A percentile compares a stretch with the other conserved stretches of the same genome.
These are phyloP conservation scores for Bruchidius siliquastri DNA, from an alignment of 2,888 invertebrate species.

Conservation along the genomic window DNA sequence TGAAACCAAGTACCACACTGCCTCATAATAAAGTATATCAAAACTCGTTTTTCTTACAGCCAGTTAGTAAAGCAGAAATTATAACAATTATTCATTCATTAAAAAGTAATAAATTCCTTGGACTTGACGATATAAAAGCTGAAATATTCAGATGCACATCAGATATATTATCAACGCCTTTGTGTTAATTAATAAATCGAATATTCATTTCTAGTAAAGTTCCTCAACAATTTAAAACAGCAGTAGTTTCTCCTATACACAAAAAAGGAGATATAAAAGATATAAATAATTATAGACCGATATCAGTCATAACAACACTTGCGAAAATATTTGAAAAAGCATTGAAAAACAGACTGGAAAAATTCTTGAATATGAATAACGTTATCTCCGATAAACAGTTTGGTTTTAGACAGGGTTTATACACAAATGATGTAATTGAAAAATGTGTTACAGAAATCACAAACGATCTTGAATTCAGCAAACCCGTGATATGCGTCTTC, in stretches of 20 bases:
- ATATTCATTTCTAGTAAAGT: neutral
- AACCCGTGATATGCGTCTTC: conserved; percentile 1
- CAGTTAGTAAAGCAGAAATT: conserved; percentile 23
- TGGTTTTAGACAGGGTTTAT: conserved; percentile 2
- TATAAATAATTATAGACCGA: conserved; percentile 10
- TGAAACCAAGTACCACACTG: neutral
- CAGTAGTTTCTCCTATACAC: conserved; percentile 4
- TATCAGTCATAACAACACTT: conserved; percentile 5
- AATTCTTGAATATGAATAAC: conserved; percentile 5
- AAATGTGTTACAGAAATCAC: neutral
- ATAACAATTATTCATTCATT: neutral
- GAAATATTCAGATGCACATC: conserved; percentile 2
- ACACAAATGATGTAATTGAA: neutral
- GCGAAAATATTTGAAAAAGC: conserved; percentile 7
- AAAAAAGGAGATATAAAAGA: conserved; percentile 5
- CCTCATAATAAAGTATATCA: neutral
- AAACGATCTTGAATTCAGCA: neutral
- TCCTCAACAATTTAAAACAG: conserved; percentile 3
- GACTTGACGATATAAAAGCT: conserved; percentile 3
- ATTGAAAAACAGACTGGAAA: conserved; percentile 5
- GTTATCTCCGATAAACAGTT: conserved; percentile 7
- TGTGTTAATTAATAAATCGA: conserved; percentile 4
- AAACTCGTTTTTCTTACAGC: neutral
- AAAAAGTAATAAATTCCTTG: conserved; percentile 7
- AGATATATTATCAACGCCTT: neutral